Percentiles rank a stretch among this genome's conserved stretches.
Conservation (phyloP, 1,140 invertebrate genomes). For the Lordiphosa stackelbergi region DNA sequence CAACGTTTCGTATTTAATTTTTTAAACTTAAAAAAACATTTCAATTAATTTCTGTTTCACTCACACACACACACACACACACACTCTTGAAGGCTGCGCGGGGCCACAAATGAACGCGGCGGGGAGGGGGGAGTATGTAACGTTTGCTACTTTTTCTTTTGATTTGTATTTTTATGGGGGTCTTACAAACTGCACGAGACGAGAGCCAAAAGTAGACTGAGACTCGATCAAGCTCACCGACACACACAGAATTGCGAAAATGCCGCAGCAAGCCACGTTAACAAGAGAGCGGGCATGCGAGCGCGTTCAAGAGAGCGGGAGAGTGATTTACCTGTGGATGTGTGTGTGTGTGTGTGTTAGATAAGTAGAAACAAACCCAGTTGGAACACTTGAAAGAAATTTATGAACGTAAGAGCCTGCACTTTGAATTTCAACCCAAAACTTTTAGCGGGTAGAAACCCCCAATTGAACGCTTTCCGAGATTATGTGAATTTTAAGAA, state of each 20-base stretch:
- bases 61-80: slow-evolving; percentile 33
- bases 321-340: neutral
- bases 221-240: slow-evolving; percentile 56
- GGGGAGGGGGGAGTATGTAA: slow-evolving; percentile 29
- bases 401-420: too few species aligned
- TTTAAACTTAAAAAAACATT: slow-evolving; percentile 1
- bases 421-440: too few species aligned
- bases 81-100: slow-evolving; percentile 38
- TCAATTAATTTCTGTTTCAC: slow-evolving; percentile 34
- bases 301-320: neutral
- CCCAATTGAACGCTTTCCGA: too few species aligned
- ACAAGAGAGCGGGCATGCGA: slow-evolving; percentile 1
- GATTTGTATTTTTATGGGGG: slow-evolving; percentile 19
- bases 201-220: slow-evolving; percentile 68
- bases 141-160: slow-evolving; percentile 20
- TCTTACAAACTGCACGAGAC: slow-evolving; percentile 48
- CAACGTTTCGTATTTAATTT: slow-evolving; percentile 29
- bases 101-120: slow-evolving; percentile 9
- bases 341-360: too few species aligned
- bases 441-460: too few species aligned
- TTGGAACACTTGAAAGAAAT: too few species aligned
- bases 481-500: too few species aligned
- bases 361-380: too few species aligned
- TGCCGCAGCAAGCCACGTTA: slow-evolving; percentile 12
- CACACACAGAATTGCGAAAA: slow-evolving; percentile 11